phyloP scores from a whole-genome alignment of 2,888 invertebrate genomes.

The Caenorhabditis virilis region DNA sequence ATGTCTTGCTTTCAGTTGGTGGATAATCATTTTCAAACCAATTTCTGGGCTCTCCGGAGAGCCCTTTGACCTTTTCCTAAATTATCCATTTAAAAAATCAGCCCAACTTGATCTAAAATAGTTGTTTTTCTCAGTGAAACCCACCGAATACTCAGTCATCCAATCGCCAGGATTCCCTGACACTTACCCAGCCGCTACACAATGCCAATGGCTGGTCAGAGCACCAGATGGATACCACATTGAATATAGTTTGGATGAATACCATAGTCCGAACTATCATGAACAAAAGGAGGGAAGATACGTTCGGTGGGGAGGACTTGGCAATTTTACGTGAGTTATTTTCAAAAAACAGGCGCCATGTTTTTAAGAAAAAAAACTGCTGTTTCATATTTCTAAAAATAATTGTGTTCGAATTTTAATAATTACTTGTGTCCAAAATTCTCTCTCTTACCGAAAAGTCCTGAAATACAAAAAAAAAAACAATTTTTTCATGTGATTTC shows the following conservation, averaged over 20 bases:
- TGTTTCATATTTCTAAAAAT: too few species aligned
- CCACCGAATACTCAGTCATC: slow-evolving; percentile 12
- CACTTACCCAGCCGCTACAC: slow-evolving; percentile 42
- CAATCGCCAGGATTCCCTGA: slow-evolving; percentile 40
- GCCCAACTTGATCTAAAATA: too few species aligned
- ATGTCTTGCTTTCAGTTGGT: slow-evolving; percentile 44
- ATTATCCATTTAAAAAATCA: too few species aligned
- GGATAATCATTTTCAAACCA: background rate
- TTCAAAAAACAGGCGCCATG: background rate
- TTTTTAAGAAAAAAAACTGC: too few species aligned
- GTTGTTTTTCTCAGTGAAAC: slow-evolving; percentile 27
- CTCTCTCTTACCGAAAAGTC: too few species aligned
- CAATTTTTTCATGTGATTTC: too few species aligned
- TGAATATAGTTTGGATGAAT: slow-evolving; percentile 45
- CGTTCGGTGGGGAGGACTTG: background rate
- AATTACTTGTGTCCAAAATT: too few species aligned
- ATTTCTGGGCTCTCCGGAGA: too few species aligned
- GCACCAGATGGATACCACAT: slow-evolving; percentile 56
- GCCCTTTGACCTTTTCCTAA: too few species aligned
- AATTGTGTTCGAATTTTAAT: too few species aligned
- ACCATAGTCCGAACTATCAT: slow-evolving; percentile 39
- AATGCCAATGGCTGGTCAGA: slow-evolving; percentile 56
- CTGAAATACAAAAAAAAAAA: too few species aligned
- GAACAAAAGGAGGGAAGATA: slow-evolving; percentile 3
- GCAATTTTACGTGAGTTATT: background rate